phyloP scores from a whole-genome alignment of 1,140 invertebrate genomes.

The Schlechtendalia chinensis region DNA sequence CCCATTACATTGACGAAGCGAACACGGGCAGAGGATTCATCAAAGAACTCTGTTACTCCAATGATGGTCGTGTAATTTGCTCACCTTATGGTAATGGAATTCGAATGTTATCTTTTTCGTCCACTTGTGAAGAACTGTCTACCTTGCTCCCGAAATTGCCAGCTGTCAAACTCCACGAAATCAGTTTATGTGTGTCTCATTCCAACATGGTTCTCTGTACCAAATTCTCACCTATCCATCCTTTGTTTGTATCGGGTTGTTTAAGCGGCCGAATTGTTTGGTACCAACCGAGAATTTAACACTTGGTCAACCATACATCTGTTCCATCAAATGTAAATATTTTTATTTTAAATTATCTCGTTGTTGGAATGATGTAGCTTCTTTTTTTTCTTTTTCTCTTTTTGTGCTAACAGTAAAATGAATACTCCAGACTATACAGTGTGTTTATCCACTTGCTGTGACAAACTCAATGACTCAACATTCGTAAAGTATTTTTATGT shows the following conservation, averaged over 20 bases:
- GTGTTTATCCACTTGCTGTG: background rate
- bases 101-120: conserved; percentile 75
- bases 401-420: background rate
- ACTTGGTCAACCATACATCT: background rate
- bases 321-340: background rate
- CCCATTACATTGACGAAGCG: conserved; percentile 82
- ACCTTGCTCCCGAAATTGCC: conserved; percentile 62
- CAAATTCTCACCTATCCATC: conserved; percentile 84
- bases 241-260: conserved; percentile 83
- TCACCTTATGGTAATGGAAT: conserved; percentile 85
- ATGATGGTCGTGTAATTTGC: conserved; percentile 83
- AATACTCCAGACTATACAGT: background rate
- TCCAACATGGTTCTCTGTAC: conserved; percentile 84
- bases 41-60: conserved; percentile 80
- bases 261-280: conserved; percentile 82
- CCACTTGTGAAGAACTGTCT: conserved; percentile 75
- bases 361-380: background rate
- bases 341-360: background rate
- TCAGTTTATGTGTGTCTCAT: conserved; percentile 72
- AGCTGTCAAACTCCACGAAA: conserved; percentile 60
- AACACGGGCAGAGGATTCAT: conserved; percentile 71
- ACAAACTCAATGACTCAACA: too few species aligned
- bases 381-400: background rate
- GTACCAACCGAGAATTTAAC: conserved; percentile 76
- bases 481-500: too few species aligned